Base-by-base conservation (phyloP, 2,113 vertebrate species). In the Protobothrops mucrosquamatus region DNA sequence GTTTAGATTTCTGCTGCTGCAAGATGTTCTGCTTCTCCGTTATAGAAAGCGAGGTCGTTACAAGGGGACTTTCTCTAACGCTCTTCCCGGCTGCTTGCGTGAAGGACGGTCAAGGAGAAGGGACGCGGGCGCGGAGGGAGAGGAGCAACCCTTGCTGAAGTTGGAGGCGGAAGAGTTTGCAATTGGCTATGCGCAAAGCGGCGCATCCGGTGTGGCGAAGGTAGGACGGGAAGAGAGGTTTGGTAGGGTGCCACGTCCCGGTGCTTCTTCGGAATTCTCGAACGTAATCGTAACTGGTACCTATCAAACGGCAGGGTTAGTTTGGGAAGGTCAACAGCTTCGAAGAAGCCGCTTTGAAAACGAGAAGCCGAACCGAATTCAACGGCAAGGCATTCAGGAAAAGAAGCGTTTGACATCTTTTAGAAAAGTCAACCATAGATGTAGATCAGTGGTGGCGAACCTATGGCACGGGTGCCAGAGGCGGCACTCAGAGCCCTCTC, bases 131-230 rank as follows among this genome's bases (percentile, higher is more conserved):
- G 55, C 98, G 98, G 97, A 99, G 99, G 93, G 99, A 98, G 57
- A 98, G 98, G 97, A 99, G 99, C 69, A 99, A 92, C 3, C 99
- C 99, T 96, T 99, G 99, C 55, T 98, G 98, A 39, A 99, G 98
- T 97, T 99, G 99, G 91, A 99, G 98, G 3, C 98, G 98, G 94
- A 99, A 99, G 88, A 99, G 99, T 55, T 99, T 98, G 96, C 99
- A 99, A 97, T 99, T 99, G 59, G 99, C 99, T 18, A 99, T 98
- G 3, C 99, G 98, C 93, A 99, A 95, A 18, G 98, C 97, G 0
- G 99, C 98, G 0, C 99, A 99, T 90, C 98, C 98, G 0, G 99
- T 99, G 59, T 98, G 98, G 46, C 99, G 99, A 11, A 99, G 98
- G 97, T 99, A 99, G 0, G 97, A 98, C 0, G 98, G 96, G 51